Conservation (phyloP, 2,113 vertebrate genomes). For the Passer montanus region DNA sequence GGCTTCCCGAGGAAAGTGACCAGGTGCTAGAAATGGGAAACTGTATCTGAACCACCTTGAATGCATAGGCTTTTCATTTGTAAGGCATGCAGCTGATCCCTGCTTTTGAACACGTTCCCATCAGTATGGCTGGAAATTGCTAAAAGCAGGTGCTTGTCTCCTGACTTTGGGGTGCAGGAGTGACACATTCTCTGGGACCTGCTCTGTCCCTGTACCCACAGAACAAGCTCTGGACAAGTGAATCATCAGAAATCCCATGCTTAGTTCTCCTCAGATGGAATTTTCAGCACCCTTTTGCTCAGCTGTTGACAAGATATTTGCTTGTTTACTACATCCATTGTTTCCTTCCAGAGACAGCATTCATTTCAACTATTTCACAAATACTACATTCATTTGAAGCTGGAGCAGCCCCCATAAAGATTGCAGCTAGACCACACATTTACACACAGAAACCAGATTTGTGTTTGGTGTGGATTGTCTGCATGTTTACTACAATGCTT, state of each 20-base stretch:
- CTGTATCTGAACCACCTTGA: background rate
- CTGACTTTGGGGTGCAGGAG: background rate
- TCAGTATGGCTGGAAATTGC: constrained; percentile 14
- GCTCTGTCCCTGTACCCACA: background rate
- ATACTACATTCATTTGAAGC: constrained; percentile 34
- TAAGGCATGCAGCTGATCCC: background rate
- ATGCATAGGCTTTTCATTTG: background rate
- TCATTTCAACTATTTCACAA: constrained; percentile 49
- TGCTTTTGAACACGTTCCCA: constrained; percentile 3
- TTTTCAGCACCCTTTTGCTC: background rate
- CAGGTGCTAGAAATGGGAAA: background rate
- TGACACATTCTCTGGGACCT: background rate
- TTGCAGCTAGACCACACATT: constrained; percentile 61
- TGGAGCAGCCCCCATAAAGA: constrained; percentile 33
- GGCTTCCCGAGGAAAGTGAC: background rate
- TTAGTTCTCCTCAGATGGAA: background rate
- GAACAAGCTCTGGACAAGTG: background rate
- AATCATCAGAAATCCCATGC: background rate
- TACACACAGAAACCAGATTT: constrained; percentile 54
- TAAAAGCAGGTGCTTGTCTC: constrained; percentile 10
- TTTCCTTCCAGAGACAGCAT: constrained; percentile 9
- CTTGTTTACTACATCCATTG: constrained; percentile 33
- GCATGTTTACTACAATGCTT: constrained; percentile 52
- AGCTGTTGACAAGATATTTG: background rate
- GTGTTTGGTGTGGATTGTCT: constrained; percentile 38